Evolutionary conservation across 2,888 invertebrate genomes (phyloP), one percentile per base, ranked within the genome.

Genomic region (Gnatocerus cornutus): DNA sequence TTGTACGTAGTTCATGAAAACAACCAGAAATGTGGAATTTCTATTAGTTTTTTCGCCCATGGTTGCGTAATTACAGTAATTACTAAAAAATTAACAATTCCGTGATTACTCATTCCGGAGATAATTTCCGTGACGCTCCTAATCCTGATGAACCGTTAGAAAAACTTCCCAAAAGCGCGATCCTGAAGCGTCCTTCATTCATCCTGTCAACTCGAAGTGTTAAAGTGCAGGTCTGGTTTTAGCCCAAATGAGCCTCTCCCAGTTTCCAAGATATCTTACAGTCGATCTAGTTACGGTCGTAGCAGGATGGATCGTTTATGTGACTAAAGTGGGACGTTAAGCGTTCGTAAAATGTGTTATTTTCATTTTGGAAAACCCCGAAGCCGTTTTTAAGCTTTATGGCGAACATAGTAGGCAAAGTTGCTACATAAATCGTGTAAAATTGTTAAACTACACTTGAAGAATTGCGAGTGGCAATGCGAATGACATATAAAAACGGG

Each of bases 401-500:
- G 29, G 69, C 61, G 30, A 43, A 50, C 65, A 58, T 59, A 43
- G 67, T 59, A 50, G 62, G 48, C 30, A 70, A 70, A 70, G 48
- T 70, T 66, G 63, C 45, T 33, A 62, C 62, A 70, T 70, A 70
- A 70, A 70, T 70, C 67, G 33, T 62, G 55, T 46, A 55, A 66
- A 66, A 70, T 67, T 67, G 66, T 67, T 71, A 73, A 72, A 73
- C 71, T 73, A 71, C 67, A 55, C 58, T 58, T 75, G 71, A 75
- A 71, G 73, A 67, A 75, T 74, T 71, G 73, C 72, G 71, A 72
- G 65, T 53, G 67, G 71, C 74, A 73, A 78, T 75, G 76, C 74
- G 77, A 77, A 78, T 76, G 74, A 73, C 76, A 70, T 71, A 75
- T 74, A 75, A 76, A 77, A 74, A 66, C 52, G 69, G 48, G 70